Base-by-base conservation (phyloP, 2,113 vertebrate genomes). In the Nyctereutes procyonoides region DNA sequence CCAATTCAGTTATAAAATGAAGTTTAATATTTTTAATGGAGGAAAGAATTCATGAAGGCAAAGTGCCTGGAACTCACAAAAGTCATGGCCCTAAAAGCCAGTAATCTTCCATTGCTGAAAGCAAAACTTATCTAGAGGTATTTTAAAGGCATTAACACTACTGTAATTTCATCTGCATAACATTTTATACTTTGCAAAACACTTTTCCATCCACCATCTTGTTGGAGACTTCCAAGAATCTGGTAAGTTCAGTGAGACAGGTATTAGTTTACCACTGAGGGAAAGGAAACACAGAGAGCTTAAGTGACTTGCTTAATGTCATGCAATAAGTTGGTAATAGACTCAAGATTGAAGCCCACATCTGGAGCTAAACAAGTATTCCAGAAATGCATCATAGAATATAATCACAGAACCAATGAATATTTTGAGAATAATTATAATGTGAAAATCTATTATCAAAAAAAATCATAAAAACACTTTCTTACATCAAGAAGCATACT, bases 361-460 rank as follows among this genome's bases (percentile, higher is more conserved):
- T 90, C 43, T 60, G 28, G 17, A 90, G 32, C 35, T 92, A n/a
- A 94, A 69, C 9, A 74, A 90, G 65, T 24, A 32, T 62, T 91
- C 16, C 62, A 93, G 13, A 96, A 97, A 55, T 67, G 3, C 1
- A 14, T 4, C 81, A 30, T 38, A 16, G 0, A 60, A 73, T 77
- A 77, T 79, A 67, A 73, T 65, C 67, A 88, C 22, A 93, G 73
- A 89, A 55, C 0, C 30, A 10, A 8, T 60, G 35, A 83, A 32
- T 86, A 96, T 71, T 95, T 91, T 89, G 19, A 83, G 26, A 91
- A 67, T 83, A 92, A 82, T 28, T 32, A 95, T 53, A 58, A 79
- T 5, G 65, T 82, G 5, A 43, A 43, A 95, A 89, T 6, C 28
- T 81, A 1, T 16, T 76, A 76, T 60, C 14, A 58, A 63, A 96